Percentiles rank a stretch among this genome's conserved stretches.
phyloP scores from a whole-genome alignment of 2,888 invertebrate genomes.

The Apotomis betuletana region DNA sequence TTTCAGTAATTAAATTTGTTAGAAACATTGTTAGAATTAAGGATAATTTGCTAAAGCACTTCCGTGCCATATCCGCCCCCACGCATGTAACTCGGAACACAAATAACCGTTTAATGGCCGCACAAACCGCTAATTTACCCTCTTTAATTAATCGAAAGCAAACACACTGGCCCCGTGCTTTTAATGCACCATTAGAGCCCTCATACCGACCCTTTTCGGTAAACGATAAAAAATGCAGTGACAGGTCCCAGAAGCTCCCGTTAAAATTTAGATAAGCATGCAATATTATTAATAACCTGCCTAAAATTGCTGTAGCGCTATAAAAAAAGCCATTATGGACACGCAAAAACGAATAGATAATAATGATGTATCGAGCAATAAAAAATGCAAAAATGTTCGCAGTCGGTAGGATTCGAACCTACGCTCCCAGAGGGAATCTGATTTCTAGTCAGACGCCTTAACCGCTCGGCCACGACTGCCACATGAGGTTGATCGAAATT shows the following conservation, averaged over 20 bases:
- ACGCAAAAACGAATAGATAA: constrained; percentile 50
- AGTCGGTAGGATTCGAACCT: constrained; percentile 95
- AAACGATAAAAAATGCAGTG: constrained; percentile 44
- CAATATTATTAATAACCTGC: constrained; percentile 40
- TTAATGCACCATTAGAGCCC: constrained; percentile 53
- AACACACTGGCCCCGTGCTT: constrained; percentile 48
- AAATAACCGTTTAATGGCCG: constrained; percentile 54
- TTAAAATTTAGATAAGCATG: constrained; percentile 37
- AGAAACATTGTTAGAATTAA: constrained; percentile 36
- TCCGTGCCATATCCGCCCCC: constrained; percentile 46
- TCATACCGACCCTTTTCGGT: constrained; percentile 47
- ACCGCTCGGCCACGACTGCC: constrained; percentile 74
- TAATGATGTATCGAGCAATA: constrained; percentile 45
- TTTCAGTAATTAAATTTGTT: constrained; percentile 33
- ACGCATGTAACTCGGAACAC: constrained; percentile 44
- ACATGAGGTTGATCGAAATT: background rate
- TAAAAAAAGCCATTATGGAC: constrained; percentile 54
- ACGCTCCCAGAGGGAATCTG: constrained; percentile 96
- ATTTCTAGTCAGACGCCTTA: constrained; percentile 95
- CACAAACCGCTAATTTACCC: constrained; percentile 51
- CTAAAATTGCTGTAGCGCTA: constrained; percentile 50
- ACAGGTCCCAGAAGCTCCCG: constrained; percentile 41
- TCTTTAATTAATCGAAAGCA: constrained; percentile 58
- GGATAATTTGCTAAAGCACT: constrained; percentile 41
- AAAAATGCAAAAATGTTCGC: constrained; percentile 69